These are phyloP conservation scores for Pilophorus perplexus DNA, from an alignment of 2,888 invertebrate species.

Conservation along the genomic window DNA sequence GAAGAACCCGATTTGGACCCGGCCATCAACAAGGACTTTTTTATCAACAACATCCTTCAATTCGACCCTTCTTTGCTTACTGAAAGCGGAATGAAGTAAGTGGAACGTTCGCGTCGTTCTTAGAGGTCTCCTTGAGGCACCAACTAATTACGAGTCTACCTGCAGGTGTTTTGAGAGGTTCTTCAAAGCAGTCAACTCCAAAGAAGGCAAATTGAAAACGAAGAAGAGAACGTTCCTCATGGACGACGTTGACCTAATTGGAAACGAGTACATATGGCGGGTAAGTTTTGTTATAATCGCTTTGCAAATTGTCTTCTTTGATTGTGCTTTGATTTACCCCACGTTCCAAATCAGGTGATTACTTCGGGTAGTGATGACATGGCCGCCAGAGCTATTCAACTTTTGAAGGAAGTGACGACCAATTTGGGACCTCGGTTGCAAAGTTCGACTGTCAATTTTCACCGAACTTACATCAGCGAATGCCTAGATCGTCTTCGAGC, in stretches of 20 bases:
- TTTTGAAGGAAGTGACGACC: conserved; percentile 89
- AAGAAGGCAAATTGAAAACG: conserved; percentile 86
- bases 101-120: not conserved
- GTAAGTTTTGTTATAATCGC: conserved; percentile 56
- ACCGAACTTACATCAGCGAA: conserved; percentile 86
- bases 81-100: conserved; percentile 89
- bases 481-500: conserved; percentile 86
- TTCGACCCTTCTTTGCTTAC: conserved; percentile 87
- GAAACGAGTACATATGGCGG: conserved; percentile 94
- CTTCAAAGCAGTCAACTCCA: conserved; percentile 92
- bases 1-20: conserved; percentile 97
- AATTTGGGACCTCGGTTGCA: conserved; percentile 85
- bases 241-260: conserved; percentile 92
- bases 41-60: conserved; percentile 89
- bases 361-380: conserved; percentile 89
- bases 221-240: conserved; percentile 82
- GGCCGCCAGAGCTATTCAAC: conserved; percentile 84
- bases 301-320: not conserved
- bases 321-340: conserved; percentile 28
- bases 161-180: conserved; percentile 69
- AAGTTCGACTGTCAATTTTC: conserved; percentile 75
- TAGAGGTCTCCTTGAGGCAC: no score
- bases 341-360: conserved; percentile 70
- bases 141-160: no score
- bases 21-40: conserved; percentile 92